Conservation (phyloP, 2,113 vertebrate species). For the Coptodon rendalli region DNA sequence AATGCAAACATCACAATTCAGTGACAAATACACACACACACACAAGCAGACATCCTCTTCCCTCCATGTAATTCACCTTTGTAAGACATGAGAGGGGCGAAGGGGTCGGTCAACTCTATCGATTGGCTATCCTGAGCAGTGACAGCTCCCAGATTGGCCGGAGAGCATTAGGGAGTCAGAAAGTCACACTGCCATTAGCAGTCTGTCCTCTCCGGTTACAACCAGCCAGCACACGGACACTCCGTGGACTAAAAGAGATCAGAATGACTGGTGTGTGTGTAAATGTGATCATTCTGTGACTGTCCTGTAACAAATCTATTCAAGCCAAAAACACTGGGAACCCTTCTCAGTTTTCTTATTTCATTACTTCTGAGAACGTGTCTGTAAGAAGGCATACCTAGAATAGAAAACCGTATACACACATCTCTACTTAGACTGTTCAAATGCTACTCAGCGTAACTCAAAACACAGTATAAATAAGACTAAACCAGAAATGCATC, state of each 20-base stretch:
- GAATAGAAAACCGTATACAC: neutral
- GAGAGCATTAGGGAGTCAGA: slow-evolving; percentile 57
- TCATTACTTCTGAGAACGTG: neutral
- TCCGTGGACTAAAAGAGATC: slow-evolving; percentile 25
- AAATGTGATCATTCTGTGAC: neutral
- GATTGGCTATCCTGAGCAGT: slow-evolving; percentile 50
- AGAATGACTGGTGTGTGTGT: neutral
- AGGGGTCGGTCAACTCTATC: slow-evolving; percentile 46
- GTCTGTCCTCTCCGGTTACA: slow-evolving; percentile 60
- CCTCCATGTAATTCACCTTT: slow-evolving; percentile 48
- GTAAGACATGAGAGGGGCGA: slow-evolving; percentile 45
- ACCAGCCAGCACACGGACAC: neutral
- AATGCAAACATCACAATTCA: neutral
- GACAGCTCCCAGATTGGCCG: slow-evolving; percentile 63
- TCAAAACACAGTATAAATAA: neutral
- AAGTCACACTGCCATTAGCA: slow-evolving; percentile 61
- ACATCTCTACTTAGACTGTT: neutral
- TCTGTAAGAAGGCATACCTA: neutral
- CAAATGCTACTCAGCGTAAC: neutral
- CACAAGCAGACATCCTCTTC: neutral
- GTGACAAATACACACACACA: neutral
- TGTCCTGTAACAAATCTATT: neutral
- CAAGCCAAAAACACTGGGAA: neutral
- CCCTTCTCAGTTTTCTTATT: neutral
- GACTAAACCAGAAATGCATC: neutral